Conservation (phyloP, 2,888 invertebrate genomes). For the Drosophila buzzatii region DNA sequence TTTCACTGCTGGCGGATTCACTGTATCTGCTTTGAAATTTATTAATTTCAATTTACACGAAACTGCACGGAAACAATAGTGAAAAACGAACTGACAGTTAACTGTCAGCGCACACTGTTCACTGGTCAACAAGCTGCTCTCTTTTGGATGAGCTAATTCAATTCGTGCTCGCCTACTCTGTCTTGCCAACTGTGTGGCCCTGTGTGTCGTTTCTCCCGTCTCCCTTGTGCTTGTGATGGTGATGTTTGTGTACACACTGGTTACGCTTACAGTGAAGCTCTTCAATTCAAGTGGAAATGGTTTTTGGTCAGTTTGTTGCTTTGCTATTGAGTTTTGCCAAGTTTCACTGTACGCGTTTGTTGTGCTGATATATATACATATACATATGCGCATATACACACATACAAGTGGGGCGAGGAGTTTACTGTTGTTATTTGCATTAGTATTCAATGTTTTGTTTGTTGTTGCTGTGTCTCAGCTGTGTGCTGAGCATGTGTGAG, state of each 20-base stretch:
- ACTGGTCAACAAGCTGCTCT: slow-evolving; percentile 51
- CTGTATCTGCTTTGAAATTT: neutral
- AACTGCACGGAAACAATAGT: slow-evolving; percentile 8
- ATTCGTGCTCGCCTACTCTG: slow-evolving; percentile 21
- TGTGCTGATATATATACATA: slow-evolving; percentile 9
- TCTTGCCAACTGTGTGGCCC: slow-evolving; percentile 5
- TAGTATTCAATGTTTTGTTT: slow-evolving; percentile 34
- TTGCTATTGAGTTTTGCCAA: slow-evolving; percentile 23
- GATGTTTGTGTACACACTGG: slow-evolving; percentile 25
- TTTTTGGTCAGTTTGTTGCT: slow-evolving; percentile 19
- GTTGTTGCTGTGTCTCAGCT: slow-evolving; percentile 54
- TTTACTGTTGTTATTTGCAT: slow-evolving; percentile 42
- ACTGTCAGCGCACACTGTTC: slow-evolving; percentile 44
- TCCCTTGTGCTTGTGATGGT: neutral
- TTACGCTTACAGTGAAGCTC: slow-evolving; percentile 37
- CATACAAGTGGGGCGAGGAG: neutral
- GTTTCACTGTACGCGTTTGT: slow-evolving; percentile 44
- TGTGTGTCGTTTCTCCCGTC: neutral
- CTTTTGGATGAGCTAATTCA: slow-evolving; percentile 57
- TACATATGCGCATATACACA: neutral
- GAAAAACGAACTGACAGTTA: slow-evolving; percentile 12
- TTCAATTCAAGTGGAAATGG: slow-evolving; percentile 21
- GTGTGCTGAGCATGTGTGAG: slow-evolving; percentile 27
- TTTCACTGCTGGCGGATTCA: neutral
- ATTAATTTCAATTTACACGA: neutral